phyloP scores from a whole-genome alignment of 2,797 vertebrate genomes.

The Manis javanica region DNA sequence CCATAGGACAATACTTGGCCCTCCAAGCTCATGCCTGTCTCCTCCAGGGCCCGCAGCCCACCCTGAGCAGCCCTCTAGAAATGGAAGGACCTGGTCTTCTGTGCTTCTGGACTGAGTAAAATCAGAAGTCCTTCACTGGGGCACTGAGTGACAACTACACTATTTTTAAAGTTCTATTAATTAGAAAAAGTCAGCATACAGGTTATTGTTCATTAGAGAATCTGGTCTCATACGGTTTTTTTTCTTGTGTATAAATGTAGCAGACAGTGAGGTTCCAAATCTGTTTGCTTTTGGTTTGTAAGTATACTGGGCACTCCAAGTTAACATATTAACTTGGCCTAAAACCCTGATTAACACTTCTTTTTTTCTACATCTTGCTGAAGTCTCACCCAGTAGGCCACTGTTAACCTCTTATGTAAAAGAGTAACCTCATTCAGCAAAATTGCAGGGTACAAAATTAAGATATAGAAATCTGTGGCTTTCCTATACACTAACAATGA shows the following conservation, averaged over 20 bases:
- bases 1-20: neutral
- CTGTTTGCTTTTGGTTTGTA: constrained; percentile 17
- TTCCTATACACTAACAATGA: too few relatives aligned
- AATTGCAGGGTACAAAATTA: too few relatives aligned
- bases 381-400: neutral
- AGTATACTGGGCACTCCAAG: neutral
- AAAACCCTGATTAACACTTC: neutral
- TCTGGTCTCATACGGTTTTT: neutral
- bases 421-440: neutral
- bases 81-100: neutral
- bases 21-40: neutral
- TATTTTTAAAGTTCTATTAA: neutral
- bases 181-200: neutral
- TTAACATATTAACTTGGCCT: neutral
- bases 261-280: constrained; percentile 3
- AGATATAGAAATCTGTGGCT: too few relatives aligned
- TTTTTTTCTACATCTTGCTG: neutral
- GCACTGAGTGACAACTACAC: neutral
- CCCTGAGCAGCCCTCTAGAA: neutral
- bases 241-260: neutral
- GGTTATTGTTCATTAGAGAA: neutral
- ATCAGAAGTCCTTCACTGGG: neutral
- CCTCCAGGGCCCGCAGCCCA: neutral
- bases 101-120: neutral
- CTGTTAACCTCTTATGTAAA: neutral